Conservation (phyloP, 2,888 invertebrate genomes). For the Homarus gammarus region DNA sequence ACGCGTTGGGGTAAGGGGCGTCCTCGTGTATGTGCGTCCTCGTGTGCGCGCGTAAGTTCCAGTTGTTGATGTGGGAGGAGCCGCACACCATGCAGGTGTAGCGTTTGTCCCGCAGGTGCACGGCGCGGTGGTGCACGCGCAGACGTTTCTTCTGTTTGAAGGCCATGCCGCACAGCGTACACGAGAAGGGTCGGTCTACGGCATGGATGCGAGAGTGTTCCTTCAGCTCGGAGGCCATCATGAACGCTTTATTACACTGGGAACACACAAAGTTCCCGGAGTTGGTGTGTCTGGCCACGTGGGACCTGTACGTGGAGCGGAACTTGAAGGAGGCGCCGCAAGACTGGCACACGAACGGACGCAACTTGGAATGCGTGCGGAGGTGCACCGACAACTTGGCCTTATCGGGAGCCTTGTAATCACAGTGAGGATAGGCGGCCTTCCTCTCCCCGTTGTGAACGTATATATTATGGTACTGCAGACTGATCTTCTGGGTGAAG, state of each 20-base stretch:
- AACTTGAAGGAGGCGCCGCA: constrained; percentile 67
- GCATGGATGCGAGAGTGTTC: constrained; percentile 66
- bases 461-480: constrained; percentile 64
- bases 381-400: constrained; percentile 69
- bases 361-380: constrained; percentile 64
- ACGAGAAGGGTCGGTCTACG: constrained; percentile 46
- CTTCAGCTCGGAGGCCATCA: constrained; percentile 58
- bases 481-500: constrained; percentile 63
- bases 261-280: constrained; percentile 66
- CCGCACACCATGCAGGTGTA: constrained; percentile 52
- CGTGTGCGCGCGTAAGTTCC: constrained; percentile 60
- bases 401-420: constrained; percentile 57
- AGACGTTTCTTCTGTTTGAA: constrained; percentile 66
- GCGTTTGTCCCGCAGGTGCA: constrained; percentile 57
- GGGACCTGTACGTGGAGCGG: constrained; percentile 65
- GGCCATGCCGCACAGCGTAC: constrained; percentile 54
- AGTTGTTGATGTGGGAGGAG: constrained; percentile 59
- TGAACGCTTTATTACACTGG: constrained; percentile 66
- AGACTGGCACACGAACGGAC: constrained; percentile 60
- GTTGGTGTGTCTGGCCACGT: constrained; percentile 70
- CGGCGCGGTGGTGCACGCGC: constrained; percentile 57
- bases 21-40: constrained; percentile 42
- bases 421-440: constrained; percentile 63
- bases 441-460: constrained; percentile 58
- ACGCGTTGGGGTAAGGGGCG: constrained; percentile 20